Evolutionary conservation across 2,113 vertebrate genomes (phyloP), one percentile per base, ranked within the genome.

Genomic region (Athene noctua): DNA sequence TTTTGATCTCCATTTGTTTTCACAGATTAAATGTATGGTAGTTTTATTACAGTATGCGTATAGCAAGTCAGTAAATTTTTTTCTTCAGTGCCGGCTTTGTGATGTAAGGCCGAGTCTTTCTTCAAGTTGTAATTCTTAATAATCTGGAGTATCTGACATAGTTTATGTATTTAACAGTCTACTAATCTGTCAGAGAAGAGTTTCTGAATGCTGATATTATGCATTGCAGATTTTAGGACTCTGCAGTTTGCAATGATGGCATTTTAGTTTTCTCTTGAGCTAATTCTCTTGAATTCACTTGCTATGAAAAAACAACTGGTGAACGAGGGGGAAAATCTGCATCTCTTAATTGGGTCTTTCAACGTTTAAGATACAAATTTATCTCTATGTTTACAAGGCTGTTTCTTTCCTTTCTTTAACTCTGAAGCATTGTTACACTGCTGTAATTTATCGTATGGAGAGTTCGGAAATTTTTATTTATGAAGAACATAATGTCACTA

Each of bases 1-100:
- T 94, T 80, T 93, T 96, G 91, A 97, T 92, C 92, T 95, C 93
- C 90, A 49, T 42, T 74, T 94, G 96, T 88, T 95, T 95, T 96
- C 90, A 90, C 29, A 65, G 97, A 96, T 97, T 90, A 46, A 92
- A 79, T 44, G 32, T n/a, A 83, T 68, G 49, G 55, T 29, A 22
- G 62, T 79, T 87, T 68, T 78, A 54, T 80, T 80, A 59, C 13
- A 54, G 47, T 63, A 55, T 18, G 3, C 1, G 2, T 63, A 57
- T 26, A 92, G 72, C 51, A 55, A 94, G 47, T 32, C 66, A 70
- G 42, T 83, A 57, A 38, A 11, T 57, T 36, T 74, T 90, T 90
- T 90, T 79, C 49, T 85, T 82, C 51, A 66, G 55, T 66, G 30
- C 14, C 3, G 3, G 38, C 59, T 92, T 80, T 23, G 6, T 92